Conservation (phyloP, 2,113 vertebrate species). For the Tinamus guttatus region DNA sequence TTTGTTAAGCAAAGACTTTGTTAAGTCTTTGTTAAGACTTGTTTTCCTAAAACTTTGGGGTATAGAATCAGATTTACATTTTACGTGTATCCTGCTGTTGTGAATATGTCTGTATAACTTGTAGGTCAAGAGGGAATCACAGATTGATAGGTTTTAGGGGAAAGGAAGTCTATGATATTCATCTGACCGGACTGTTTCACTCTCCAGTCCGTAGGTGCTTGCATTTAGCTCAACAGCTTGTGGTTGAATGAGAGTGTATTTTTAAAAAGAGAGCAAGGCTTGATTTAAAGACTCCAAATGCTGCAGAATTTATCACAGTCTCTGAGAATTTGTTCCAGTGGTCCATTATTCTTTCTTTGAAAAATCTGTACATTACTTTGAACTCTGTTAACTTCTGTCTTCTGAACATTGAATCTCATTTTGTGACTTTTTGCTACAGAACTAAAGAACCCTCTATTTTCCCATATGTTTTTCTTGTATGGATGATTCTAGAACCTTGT, state of each 20-base stretch:
- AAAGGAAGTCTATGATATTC: background rate
- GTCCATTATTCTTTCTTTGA: background rate
- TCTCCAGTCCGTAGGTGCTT: background rate
- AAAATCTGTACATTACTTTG: background rate
- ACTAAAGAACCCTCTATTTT: background rate
- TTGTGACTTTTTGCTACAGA: background rate
- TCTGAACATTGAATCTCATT: background rate
- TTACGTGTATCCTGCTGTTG: background rate
- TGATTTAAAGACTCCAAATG: slow-evolving; percentile 19
- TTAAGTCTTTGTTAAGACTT: background rate
- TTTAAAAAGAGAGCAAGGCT: background rate
- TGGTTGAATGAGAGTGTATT: background rate
- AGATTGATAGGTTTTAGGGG: background rate
- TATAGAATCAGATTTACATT: background rate
- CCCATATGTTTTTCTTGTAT: background rate
- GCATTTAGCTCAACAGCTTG: slow-evolving; percentile 10
- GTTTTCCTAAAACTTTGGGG: background rate
- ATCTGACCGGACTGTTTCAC: background rate
- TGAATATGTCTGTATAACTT: background rate
- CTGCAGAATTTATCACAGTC: background rate
- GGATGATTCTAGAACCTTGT: background rate
- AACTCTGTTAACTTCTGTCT: background rate
- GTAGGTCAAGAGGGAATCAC: background rate
- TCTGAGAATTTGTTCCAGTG: background rate
- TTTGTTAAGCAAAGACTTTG: too few relatives aligned